Base-by-base conservation (phyloP, 1,140 invertebrate genomes). In the Formica exsecta region DNA sequence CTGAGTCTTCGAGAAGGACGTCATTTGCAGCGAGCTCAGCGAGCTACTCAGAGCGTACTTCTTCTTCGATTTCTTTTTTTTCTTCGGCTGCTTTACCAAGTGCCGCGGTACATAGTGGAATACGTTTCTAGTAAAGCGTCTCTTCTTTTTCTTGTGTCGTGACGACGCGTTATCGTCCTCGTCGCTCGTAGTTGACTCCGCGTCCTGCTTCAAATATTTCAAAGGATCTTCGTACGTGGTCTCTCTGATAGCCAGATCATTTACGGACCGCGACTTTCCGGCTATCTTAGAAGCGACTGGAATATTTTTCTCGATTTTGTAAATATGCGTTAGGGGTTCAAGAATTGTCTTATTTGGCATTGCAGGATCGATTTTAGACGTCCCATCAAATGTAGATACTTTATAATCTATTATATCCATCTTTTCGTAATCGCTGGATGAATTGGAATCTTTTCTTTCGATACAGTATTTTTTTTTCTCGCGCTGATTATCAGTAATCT, bases 101-200 rank as follows among this genome's bases (percentile, higher is more conserved):
- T 89, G 87, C 9, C 81, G 75, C 0, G 94, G 94, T 0, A 93
- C 92, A 38, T 93, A 93, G 62, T 93, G 92, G 7, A 94, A 57
- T 11, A 94, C 91, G 66, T 91, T 93, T 61, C 79, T 93, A 0
- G 93, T 86, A 36, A 94, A 94, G 6, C 89, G 87, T 19, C 57
- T 91, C 32, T 91, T 92, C 13, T 92, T 91, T 25, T 91, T 88
- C 3, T 85, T 57, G 5, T 65, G 11, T 22, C 44, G 9, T 9
- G 0, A 11, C 38, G n/a, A 64, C 4, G 4, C 32, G 9, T 74
- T 16, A 25, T 84, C 32, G 44, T 32, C n/a, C 22, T 54, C 54
- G 0, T 77, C 68, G 8, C 62, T 65, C 4, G 32, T 51, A 7
- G 19, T 11, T 4, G 57, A 74, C 0, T 16, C 9, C 29, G 29